Evolutionary conservation across 2,113 vertebrate genomes (phyloP).

Genomic region (Phycodurus eques): DNA sequence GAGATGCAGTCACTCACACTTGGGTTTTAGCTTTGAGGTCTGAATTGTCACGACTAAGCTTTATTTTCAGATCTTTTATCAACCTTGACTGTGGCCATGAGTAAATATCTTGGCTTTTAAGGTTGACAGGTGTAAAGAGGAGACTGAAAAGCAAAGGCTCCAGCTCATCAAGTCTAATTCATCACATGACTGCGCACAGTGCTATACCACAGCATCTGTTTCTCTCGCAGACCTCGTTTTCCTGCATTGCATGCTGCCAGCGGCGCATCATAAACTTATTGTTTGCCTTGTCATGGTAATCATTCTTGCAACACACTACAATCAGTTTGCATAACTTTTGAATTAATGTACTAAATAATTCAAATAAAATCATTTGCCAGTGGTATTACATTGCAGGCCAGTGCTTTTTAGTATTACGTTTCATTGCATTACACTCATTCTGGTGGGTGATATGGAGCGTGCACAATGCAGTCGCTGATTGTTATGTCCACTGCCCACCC

Average conservation of each 20-base stretch:
- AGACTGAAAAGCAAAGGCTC: not conserved
- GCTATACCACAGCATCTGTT: not conserved
- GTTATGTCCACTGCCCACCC: conserved; percentile 11
- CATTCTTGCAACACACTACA: not conserved
- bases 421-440: conserved; percentile 27
- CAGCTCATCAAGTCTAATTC: not conserved
- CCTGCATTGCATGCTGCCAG: conserved; percentile 24
- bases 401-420: conserved; percentile 22
- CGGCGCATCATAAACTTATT: conserved; percentile 10
- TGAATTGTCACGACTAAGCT: conserved; percentile 3
- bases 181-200: not conserved
- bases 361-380: conserved; percentile 9
- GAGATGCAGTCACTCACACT: conserved; percentile 18
- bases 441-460: conserved; percentile 20
- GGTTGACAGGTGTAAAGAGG: not conserved
- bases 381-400: conserved; percentile 7
- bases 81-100: not conserved
- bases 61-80: conserved; percentile 6
- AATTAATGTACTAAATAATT: conserved; percentile 14
- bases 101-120: conserved; percentile 1
- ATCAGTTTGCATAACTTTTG: conserved; percentile 5
- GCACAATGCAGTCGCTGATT: conserved; percentile 29
- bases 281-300: not conserved
- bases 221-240: not conserved
- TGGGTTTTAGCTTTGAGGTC: not conserved